Evolutionary conservation across 1,140 invertebrate species (phyloP).

Genomic region (Pomacea maculata): DNA sequence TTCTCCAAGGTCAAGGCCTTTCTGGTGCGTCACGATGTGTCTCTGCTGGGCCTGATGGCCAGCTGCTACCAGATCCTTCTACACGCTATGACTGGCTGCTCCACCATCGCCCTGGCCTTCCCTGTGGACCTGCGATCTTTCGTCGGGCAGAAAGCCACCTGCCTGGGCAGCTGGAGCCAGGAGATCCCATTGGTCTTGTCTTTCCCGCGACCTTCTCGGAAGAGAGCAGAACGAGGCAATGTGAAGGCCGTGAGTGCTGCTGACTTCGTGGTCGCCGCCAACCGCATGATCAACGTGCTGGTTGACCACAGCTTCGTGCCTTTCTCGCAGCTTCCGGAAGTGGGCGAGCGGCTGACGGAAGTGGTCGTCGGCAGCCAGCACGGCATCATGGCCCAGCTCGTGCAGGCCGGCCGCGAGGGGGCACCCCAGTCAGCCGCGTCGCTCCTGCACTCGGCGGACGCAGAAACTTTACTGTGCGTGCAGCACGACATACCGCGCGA

Average conservation of each 20-base stretch:
- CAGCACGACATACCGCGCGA: not conserved
- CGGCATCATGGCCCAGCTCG: constrained; percentile 11
- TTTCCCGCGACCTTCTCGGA: not conserved
- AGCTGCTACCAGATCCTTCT: constrained; percentile 14
- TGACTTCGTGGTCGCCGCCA: constrained; percentile 14
- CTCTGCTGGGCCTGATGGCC: constrained; percentile 17
- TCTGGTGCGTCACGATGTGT: constrained; percentile 7
- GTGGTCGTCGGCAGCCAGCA: constrained; percentile 13
- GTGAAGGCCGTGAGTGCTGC: not conserved
- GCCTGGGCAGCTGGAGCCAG: constrained; percentile 14
- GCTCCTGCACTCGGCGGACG: not conserved
- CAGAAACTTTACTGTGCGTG: constrained; percentile 12
- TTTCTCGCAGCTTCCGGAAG: constrained; percentile 12
- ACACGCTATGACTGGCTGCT: constrained; percentile 11
- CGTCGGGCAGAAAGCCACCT: not conserved
- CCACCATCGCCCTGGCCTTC: constrained; percentile 19
- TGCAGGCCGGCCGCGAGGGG: not conserved
- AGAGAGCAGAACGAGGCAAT: not conserved
- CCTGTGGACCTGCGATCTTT: constrained; percentile 18
- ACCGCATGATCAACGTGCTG: constrained; percentile 9
- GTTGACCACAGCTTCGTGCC: constrained; percentile 21
- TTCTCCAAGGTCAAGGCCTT: constrained; percentile 6
- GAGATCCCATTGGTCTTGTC: constrained; percentile 16
- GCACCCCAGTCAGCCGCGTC: not conserved
- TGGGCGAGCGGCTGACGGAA: constrained; percentile 17